phyloP scores from a whole-genome alignment of 2,888 invertebrate species.

The Pammene fasciana region DNA sequence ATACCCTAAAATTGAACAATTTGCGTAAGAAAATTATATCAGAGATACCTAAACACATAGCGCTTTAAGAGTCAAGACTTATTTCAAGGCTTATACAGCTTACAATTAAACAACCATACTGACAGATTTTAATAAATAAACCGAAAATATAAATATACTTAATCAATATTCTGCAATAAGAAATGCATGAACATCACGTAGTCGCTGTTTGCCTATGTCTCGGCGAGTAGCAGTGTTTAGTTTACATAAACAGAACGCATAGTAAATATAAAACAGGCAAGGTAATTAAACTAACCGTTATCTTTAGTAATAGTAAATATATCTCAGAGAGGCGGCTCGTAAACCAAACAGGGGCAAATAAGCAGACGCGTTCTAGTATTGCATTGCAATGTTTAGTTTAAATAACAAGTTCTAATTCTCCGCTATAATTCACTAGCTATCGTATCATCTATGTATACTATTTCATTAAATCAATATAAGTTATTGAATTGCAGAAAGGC shows the following conservation, averaged over 20 bases:
- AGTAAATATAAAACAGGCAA: constrained; percentile 64
- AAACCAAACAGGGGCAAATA: constrained; percentile 61
- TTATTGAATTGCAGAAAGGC: constrained; percentile 24
- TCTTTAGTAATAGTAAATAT: constrained; percentile 67
- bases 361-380: constrained; percentile 42
- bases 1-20: no score
- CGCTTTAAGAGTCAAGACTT: no score
- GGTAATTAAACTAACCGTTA: constrained; percentile 73
- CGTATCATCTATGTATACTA: not conserved
- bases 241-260: constrained; percentile 45
- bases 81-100: not conserved
- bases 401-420: constrained; percentile 54
- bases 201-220: constrained; percentile 44
- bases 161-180: no score
- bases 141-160: no score
- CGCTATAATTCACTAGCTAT: constrained; percentile 19
- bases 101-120: not conserved
- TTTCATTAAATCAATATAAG: constrained; percentile 1
- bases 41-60: no score
- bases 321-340: constrained; percentile 60
- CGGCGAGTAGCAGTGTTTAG: constrained; percentile 51
- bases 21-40: no score
- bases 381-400: constrained; percentile 52
- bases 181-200: constrained; percentile 41
- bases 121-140: no score